A percentile compares a stretch with the other conserved stretches of the same genome.
Evolutionary conservation across 2,113 vertebrate genomes (phyloP).

Genomic region (Neomonachus schauinslandi): DNA sequence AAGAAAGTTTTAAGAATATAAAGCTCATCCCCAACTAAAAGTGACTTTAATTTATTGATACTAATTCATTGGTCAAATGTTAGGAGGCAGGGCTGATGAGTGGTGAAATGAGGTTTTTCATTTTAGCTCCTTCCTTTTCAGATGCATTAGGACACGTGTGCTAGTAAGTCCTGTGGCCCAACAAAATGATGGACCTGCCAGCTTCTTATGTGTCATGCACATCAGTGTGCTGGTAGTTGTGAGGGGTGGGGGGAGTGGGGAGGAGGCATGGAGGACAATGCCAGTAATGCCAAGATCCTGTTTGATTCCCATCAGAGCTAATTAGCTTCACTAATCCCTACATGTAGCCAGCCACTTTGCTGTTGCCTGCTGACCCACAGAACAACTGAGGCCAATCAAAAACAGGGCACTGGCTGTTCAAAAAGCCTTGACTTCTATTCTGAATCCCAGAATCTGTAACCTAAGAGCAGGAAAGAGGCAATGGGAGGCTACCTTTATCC

Average conservation of each 20-base stretch:
- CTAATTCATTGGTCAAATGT: neutral
- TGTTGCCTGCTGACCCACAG: neutral
- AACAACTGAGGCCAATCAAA: slow-evolving; percentile 33
- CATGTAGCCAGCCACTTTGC: neutral
- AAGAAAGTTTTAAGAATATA: neutral
- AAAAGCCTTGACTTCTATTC: neutral
- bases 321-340: slow-evolving; percentile 53
- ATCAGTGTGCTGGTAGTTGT: neutral
- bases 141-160: neutral
- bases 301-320: slow-evolving; percentile 56
- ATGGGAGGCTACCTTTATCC: neutral
- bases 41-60: neutral
- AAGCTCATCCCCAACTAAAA: neutral
- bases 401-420: neutral
- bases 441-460: neutral
- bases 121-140: neutral
- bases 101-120: neutral
- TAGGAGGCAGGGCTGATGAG: neutral
- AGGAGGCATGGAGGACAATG: neutral
- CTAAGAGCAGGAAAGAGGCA: neutral
- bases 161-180: neutral
- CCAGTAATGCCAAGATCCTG: neutral
- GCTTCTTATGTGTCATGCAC: slow-evolving; percentile 5
- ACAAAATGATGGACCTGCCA: neutral
- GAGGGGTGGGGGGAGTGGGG: too few relatives aligned